Percentiles rank a stretch among this genome's conserved stretches.
These are phyloP conservation scores for Nomada goodeniana DNA, from an alignment of 2,888 invertebrate genomes.

Conservation along the genomic window DNA sequence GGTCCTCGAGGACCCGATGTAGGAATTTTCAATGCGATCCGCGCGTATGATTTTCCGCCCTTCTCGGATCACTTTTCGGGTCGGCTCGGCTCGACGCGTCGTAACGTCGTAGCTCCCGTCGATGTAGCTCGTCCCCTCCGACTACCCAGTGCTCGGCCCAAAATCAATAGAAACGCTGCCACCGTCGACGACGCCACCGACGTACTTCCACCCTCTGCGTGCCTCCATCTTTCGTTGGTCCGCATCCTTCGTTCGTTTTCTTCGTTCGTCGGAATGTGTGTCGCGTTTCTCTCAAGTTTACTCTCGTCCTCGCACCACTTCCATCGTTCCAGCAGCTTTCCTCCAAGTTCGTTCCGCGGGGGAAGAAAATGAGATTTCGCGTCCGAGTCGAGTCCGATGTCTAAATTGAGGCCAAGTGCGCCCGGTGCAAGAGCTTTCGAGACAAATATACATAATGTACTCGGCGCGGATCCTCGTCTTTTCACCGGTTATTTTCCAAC, in stretches of 20 bases:
- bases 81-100: conserved; percentile 26
- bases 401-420: no score
- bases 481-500: no score
- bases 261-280: conserved; percentile 6
- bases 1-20: no score
- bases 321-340: neutral
- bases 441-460: neutral
- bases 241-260: conserved; percentile 22
- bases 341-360: conserved; percentile 11
- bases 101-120: conserved; percentile 29
- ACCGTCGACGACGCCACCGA: conserved; percentile 48
- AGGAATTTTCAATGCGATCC: no score
- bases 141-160: conserved; percentile 50
- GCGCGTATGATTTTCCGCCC: neutral
- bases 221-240: conserved; percentile 8
- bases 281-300: conserved; percentile 21
- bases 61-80: neutral
- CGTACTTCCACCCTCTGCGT: conserved; percentile 40
- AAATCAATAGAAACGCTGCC: conserved; percentile 75
- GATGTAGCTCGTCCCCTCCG: conserved; percentile 21
- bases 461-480: neutral
- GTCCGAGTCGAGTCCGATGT: neutral
- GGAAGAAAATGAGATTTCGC: conserved; percentile 10
- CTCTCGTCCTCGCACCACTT: neutral
- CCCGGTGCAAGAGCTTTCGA: neutral